These are phyloP conservation scores for Dendrocincla tyrannina DNA, from an alignment of 2,797 vertebrate genomes.

Conservation along the genomic window DNA sequence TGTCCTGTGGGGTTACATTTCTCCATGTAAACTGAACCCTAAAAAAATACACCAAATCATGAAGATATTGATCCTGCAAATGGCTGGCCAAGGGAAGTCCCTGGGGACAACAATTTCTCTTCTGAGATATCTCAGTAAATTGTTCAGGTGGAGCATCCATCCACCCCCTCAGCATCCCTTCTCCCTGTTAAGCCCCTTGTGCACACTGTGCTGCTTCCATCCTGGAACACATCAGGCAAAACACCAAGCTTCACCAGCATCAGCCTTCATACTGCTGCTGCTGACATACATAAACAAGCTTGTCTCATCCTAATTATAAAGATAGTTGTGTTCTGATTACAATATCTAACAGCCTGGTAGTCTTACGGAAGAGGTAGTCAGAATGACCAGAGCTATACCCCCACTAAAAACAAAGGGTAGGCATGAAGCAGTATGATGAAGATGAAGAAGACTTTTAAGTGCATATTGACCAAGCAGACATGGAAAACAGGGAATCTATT, in stretches of 20 bases:
- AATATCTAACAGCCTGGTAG: neutral
- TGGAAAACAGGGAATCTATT: accelerated
- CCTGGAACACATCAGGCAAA: neutral
- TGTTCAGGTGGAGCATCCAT: neutral
- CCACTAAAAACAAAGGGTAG: neutral
- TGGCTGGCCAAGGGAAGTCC: neutral
- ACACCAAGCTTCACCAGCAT: neutral
- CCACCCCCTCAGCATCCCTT: accelerated
- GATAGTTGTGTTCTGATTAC: neutral
- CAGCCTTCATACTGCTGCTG: neutral
- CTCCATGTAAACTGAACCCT: neutral
- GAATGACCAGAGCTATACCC: neutral
- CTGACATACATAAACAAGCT: neutral
- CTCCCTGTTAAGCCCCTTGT: accelerated
- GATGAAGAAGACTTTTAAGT: neutral
- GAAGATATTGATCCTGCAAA: neutral
- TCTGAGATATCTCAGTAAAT: neutral
- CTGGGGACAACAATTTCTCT: neutral
- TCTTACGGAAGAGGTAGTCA: neutral
- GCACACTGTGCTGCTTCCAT: neutral
- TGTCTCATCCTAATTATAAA: neutral
- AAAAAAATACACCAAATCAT: neutral
- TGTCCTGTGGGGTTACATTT: neutral
- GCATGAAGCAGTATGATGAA: neutral
- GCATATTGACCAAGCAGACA: neutral